A percentile compares a stretch with the other conserved stretches of the same genome.
These are phyloP conservation scores for Lepidocolaptes lacrymiger DNA, from an alignment of 2,797 vertebrate genomes.

Conservation along the genomic window DNA sequence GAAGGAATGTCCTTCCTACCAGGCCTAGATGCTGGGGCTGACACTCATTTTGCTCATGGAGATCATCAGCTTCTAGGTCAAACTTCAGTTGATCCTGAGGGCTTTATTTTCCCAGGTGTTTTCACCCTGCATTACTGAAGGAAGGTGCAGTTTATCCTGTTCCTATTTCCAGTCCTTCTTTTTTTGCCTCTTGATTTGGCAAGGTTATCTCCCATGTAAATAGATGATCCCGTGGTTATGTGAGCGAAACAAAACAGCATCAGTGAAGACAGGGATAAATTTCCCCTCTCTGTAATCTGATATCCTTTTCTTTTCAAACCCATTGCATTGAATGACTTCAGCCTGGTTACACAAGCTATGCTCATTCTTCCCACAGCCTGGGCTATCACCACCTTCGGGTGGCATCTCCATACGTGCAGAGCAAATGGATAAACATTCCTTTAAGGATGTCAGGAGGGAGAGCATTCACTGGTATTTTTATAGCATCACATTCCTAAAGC, in stretches of 20 bases:
- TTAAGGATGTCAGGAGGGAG: background rate
- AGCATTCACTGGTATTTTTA: background rate
- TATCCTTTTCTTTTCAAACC: background rate
- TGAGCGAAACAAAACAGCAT: background rate
- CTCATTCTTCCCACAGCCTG: background rate
- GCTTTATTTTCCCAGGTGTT: background rate
- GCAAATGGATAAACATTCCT: background rate
- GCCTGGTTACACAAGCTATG: background rate
- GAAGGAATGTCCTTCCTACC: background rate
- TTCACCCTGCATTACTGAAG: background rate
- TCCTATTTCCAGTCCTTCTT: background rate
- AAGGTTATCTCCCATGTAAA: background rate
- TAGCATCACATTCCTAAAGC: background rate
- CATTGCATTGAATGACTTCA: background rate
- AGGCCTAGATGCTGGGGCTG: background rate
- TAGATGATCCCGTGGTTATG: rapidly evolving
- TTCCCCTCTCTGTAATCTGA: background rate
- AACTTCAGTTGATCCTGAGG: background rate
- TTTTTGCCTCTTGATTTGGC: background rate
- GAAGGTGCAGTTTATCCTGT: background rate
- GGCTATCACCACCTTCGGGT: background rate
- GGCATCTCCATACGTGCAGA: background rate
- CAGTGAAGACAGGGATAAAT: background rate
- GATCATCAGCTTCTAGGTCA: background rate
- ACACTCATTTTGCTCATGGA: background rate